Percentiles rank a stretch among this genome's conserved stretches.
Conservation (phyloP, 2,797 vertebrate genomes). For the Phataginus tetradactyla region DNA sequence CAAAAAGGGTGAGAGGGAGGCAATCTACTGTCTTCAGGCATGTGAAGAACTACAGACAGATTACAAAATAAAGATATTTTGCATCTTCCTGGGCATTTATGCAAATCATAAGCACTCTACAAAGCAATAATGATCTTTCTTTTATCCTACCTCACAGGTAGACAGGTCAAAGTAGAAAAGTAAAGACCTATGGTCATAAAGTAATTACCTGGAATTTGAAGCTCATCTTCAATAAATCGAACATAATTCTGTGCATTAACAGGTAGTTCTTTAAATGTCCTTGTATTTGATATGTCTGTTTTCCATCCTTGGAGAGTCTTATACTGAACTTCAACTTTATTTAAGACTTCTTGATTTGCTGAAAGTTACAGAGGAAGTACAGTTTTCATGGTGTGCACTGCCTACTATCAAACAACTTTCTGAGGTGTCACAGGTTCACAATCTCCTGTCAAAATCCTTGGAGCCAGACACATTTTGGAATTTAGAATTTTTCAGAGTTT, state of each 20-base stretch:
- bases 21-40: neutral
- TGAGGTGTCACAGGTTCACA: neutral
- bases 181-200: neutral
- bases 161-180: neutral
- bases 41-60: neutral
- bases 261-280: conserved; percentile 95
- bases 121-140: neutral
- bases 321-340: conserved; percentile 96
- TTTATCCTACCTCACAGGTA: neutral
- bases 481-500: conserved; percentile 11
- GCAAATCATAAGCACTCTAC: neutral
- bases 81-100: neutral
- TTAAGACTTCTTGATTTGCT: conserved; percentile 98
- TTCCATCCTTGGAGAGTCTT: conserved; percentile 96
- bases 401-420: neutral
- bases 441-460: neutral
- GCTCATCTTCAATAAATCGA: conserved; percentile 92
- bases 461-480: neutral
- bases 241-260: conserved; percentile 96
- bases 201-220: conserved; percentile 93
- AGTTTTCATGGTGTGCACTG: neutral
- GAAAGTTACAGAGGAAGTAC: conserved; percentile 64
- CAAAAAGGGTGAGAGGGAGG: neutral
- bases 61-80: neutral
- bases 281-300: conserved; percentile 92